These are phyloP conservation scores for Butorides virescens DNA, from an alignment of 2,113 vertebrate genomes.

Conservation along the genomic window DNA sequence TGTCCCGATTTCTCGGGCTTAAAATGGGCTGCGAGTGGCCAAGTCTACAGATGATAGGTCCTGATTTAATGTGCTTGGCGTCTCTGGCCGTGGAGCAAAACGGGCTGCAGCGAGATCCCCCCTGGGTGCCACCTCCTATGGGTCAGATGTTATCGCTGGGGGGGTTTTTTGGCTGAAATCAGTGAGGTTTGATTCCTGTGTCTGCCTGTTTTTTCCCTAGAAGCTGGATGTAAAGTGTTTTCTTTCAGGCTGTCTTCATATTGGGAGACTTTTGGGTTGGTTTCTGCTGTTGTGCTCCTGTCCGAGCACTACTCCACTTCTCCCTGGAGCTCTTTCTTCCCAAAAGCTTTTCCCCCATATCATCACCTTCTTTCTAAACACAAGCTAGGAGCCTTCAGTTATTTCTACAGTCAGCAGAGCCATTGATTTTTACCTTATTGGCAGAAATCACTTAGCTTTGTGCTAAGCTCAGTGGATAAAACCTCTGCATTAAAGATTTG, in stretches of 20 bases:
- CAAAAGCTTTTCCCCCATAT: background rate
- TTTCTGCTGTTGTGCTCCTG: background rate
- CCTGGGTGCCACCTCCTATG: background rate
- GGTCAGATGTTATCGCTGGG: background rate
- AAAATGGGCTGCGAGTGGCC: background rate
- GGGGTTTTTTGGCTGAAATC: background rate
- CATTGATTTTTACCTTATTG: background rate
- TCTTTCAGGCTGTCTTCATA: background rate
- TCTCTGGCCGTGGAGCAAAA: background rate
- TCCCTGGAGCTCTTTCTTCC: background rate
- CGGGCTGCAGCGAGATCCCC: background rate
- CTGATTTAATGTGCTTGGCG: too few species aligned
- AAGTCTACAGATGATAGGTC: background rate
- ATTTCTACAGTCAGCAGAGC: background rate
- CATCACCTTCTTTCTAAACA: background rate
- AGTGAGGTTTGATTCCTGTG: background rate
- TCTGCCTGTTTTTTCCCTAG: background rate
- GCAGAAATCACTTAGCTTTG: background rate
- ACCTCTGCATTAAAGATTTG: background rate
- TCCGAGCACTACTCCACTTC: accelerated
- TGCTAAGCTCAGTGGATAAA: background rate
- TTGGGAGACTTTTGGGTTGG: background rate
- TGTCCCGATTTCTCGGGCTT: background rate
- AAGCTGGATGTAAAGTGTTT: background rate
- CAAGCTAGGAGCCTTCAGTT: background rate